These are phyloP conservation scores for Nasonia longicornis DNA, from an alignment of 1,140 invertebrate species.

Conservation along the genomic window DNA sequence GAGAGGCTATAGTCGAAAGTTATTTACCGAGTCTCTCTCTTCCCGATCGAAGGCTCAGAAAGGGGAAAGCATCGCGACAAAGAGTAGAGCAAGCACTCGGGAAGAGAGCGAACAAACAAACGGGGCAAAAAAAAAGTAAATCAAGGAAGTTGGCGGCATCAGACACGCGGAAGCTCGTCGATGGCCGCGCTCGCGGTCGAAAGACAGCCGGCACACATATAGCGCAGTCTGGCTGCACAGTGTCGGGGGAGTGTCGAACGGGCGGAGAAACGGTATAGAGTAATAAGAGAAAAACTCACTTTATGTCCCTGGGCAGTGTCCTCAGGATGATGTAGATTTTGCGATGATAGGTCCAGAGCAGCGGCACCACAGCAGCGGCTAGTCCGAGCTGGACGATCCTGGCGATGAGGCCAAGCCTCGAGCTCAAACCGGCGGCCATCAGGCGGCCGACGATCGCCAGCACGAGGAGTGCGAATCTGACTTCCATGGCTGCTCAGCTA, in stretches of 20 bases:
- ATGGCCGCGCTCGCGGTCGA: not conserved
- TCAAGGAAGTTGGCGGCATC: too few relatives aligned
- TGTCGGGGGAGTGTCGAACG: not conserved
- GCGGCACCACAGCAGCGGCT: conserved; percentile 68
- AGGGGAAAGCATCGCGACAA: too few relatives aligned
- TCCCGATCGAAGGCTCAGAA: too few relatives aligned
- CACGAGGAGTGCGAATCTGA: conserved; percentile 64
- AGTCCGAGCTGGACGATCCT: conserved; percentile 71
- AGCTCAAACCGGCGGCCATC: conserved; percentile 71
- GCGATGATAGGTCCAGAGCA: conserved; percentile 71
- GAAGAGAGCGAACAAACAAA: too few relatives aligned
- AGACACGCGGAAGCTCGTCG: not conserved
- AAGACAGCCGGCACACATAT: not conserved
- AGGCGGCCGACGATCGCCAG: conserved; percentile 70
- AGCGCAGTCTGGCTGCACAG: too few relatives aligned
- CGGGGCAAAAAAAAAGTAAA: not conserved
- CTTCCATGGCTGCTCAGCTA: conserved; percentile 54
- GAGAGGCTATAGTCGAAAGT: too few relatives aligned
- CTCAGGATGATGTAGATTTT: conserved; percentile 71
- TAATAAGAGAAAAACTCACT: conserved; percentile 65
- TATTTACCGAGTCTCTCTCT: too few relatives aligned
- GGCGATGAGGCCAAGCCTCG: conserved; percentile 70
- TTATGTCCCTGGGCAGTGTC: conserved; percentile 72
- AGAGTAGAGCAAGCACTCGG: too few relatives aligned
- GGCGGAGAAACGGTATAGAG: not conserved